These are phyloP conservation scores for Amphiduros pacificus DNA, from an alignment of 2,888 invertebrate species.

Conservation along the genomic window DNA sequence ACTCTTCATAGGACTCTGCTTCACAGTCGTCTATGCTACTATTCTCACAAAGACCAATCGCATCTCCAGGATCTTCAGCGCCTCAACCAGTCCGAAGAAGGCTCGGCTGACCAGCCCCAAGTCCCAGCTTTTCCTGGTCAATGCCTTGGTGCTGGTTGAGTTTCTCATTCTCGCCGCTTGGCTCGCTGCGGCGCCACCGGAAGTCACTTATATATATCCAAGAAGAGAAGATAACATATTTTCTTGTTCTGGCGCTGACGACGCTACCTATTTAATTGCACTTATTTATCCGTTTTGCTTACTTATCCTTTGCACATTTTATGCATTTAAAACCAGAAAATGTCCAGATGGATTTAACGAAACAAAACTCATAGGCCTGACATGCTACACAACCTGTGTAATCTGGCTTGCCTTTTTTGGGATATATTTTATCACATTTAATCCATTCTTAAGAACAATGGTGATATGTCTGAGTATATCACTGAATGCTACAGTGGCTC, in stretches of 20 bases:
- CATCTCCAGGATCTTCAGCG: slow-evolving; percentile 65
- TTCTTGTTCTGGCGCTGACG: slow-evolving; percentile 61
- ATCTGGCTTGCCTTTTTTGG: slow-evolving; percentile 67
- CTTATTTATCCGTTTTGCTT: slow-evolving; percentile 65
- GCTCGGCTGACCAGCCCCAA: slow-evolving; percentile 58
- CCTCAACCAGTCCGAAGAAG: slow-evolving; percentile 46
- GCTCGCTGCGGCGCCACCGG: slow-evolving; percentile 62
- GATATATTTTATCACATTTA: slow-evolving; percentile 63
- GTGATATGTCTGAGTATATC: slow-evolving; percentile 63
- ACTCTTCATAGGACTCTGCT: slow-evolving; percentile 65
- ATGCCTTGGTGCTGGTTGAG: slow-evolving; percentile 61
- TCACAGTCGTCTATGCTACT: slow-evolving; percentile 65
- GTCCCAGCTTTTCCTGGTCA: slow-evolving; percentile 64
- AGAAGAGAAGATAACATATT: slow-evolving; percentile 43
- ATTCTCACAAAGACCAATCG: slow-evolving; percentile 66
- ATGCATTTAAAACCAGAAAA: slow-evolving; percentile 66
- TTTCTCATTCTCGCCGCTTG: slow-evolving; percentile 62
- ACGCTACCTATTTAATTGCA: slow-evolving; percentile 62
- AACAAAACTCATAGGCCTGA: slow-evolving; percentile 65
- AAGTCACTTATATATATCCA: slow-evolving; percentile 58
- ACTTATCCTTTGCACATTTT: slow-evolving; percentile 64
- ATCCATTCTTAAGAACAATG: slow-evolving; percentile 53
- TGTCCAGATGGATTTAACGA: slow-evolving; percentile 68
- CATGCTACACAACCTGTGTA: slow-evolving; percentile 65
- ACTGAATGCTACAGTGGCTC: slow-evolving; percentile 64